Evolutionary conservation across 1,140 invertebrate genomes (phyloP).

Genomic region (Helicorthomorpha holstii): DNA sequence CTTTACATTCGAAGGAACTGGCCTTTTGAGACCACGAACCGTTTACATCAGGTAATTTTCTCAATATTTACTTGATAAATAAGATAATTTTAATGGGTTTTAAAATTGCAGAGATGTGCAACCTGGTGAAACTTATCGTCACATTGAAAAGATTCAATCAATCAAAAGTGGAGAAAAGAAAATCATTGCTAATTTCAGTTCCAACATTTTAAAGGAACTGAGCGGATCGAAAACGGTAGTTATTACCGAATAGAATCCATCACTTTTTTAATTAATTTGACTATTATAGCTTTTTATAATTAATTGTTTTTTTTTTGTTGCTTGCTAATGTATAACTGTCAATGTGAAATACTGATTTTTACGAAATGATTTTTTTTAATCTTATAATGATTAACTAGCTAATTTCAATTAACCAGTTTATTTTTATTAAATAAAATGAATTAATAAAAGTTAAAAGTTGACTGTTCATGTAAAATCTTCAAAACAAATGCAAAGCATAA

Average conservation of each 20-base stretch:
- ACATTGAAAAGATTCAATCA: conserved; percentile 36
- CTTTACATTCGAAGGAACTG: conserved; percentile 48
- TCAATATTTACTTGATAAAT: conserved; percentile 6
- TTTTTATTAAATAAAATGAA: too few relatives aligned
- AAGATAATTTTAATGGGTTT: background rate
- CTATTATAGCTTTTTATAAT: too few relatives aligned
- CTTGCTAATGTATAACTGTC: too few relatives aligned
- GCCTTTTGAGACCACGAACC: conserved; percentile 37
- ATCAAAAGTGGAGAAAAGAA: conserved; percentile 31
- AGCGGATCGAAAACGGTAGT: conserved; percentile 36
- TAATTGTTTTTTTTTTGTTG: too few relatives aligned
- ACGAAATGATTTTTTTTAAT: too few relatives aligned
- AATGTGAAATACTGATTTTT: too few relatives aligned
- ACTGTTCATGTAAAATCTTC: too few relatives aligned
- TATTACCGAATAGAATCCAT: conserved; percentile 16
- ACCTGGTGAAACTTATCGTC: conserved; percentile 31
- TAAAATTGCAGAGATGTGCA: conserved; percentile 32
- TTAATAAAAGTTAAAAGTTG: too few relatives aligned
- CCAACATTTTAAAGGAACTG: conserved; percentile 43
- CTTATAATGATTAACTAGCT: too few relatives aligned
- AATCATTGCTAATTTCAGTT: conserved; percentile 45
- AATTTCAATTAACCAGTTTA: too few relatives aligned
- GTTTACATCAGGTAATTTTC: conserved; percentile 27
- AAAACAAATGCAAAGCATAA: too few relatives aligned
- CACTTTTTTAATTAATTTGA: too few relatives aligned